Evolutionary conservation across 2,797 vertebrate species (phyloP), one percentile per base, ranked within the genome.

Genomic region (Notoglanidium macrostoma): DNA sequence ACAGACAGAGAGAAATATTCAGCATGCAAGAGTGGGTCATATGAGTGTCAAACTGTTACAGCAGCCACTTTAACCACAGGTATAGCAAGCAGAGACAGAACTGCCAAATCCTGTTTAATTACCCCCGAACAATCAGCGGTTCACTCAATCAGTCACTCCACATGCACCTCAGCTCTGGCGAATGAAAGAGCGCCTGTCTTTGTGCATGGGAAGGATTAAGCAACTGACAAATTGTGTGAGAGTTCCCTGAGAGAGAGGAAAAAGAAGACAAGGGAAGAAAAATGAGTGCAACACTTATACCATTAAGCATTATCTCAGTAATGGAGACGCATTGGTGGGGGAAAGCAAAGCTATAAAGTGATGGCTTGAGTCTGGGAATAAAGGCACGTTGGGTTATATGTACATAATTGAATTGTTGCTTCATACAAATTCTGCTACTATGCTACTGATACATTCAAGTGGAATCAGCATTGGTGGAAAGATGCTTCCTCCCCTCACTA

Each of bases 171-270:
- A 90, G 89, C 86, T 68, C 44, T 49, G 74, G 73, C 85, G 57
- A 87, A 88, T 87, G 89, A 88, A 92, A 92, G 86, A 76, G 80
- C 88, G 73, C 89, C 92, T 94, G 89, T 92, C 93, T 84, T 86
- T 11, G 90, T 89, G 90, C 90, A 91, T 88, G 90, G 67, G 57
- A 93, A 88, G 90, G 89, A 93, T 92, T 90, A 91, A 93, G 92
- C 90, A 93, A 88, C 91, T 94, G 92, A 90, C 92, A 92, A 87
- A 90, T 85, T 88, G 83, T 89, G 88, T 92, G 90, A 90, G 87
- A 89, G 76, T n/a, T 55, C 26, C 85, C 85, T 88, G 26, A n/a
- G 85, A 74, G 77, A 81, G 88, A 87, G 57, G 23, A 77, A 29
- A 54, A 63, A 44, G 29, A 32, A 46, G 80, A 80, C 40, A 81